Evolutionary conservation across 2,113 vertebrate species (phyloP), one percentile per base, ranked within the genome.

Genomic region (Ginglymostoma cirratum): DNA sequence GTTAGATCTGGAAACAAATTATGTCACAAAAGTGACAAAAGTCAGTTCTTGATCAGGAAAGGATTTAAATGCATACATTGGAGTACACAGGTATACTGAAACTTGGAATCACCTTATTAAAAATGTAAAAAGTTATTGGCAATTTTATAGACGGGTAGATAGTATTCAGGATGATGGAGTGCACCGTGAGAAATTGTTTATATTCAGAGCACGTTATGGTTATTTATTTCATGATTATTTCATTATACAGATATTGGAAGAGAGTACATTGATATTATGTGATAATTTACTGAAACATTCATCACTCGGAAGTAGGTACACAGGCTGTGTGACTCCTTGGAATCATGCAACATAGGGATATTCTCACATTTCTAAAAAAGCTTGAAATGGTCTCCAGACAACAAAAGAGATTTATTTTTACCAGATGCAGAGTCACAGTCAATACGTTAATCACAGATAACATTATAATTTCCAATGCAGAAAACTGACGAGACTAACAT

Each of bases 211-310:
- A 70, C 6, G 23, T 24, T 94, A 70, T 94, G 23, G 23, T 15
- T 67, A 94, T 94, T 94, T 70, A 48, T 94, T 94, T 94, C 93
- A 94, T 94, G 93, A 94, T 69, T 38, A 42, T 67, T 69, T 66
- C 66, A 94, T 69, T 38, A 65, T 48, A 70, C n/a, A 70, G 66
- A 70, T 94, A 94, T 70, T 70, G 38, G 93, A 70, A 94, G 66
- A 94, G 19, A 69, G 23, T 94, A n/a, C 42, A 94, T 19, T 94
- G 93, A 94, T 94, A 48, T 94, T 70, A 70, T 94, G 66, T 94
- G 93, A 48, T 70, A 94, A 38, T 94, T 94, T 30, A 70, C 65
- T 2, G 42, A 70, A 94, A 30, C 66, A 70, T 66, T 69, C 24
- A 94, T 94, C 30, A 94, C 17, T 94, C 45, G 38, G 19, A 67